Conservation (phyloP, 2,113 vertebrate species). For the Speoplatyrhinus poulsoni region DNA sequence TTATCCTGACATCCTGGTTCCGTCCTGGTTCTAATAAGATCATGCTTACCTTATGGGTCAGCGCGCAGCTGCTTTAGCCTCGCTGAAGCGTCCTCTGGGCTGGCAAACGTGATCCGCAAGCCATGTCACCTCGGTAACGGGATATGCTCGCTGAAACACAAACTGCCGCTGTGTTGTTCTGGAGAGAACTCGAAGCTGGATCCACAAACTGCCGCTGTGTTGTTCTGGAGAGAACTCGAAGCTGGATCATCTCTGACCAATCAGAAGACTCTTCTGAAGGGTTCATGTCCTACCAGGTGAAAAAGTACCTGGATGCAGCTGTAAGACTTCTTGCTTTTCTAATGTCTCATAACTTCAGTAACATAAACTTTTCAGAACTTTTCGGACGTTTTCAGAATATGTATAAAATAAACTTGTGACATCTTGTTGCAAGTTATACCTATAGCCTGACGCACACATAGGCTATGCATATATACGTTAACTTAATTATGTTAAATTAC, state of each 20-base stretch:
- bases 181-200: background rate
- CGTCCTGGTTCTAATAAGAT: background rate
- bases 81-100: slow-evolving; percentile 13
- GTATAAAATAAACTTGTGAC: too few species aligned
- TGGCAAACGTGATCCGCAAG: slow-evolving; percentile 18
- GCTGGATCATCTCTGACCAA: background rate
- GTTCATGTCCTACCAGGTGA: too few species aligned
- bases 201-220: slow-evolving; percentile 41
- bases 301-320: too few species aligned
- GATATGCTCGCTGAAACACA: slow-evolving; percentile 61
- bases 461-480: too few species aligned
- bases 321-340: too few species aligned
- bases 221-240: background rate
- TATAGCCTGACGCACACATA: too few species aligned
- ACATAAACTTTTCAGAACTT: too few species aligned
- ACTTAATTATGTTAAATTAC: too few species aligned
- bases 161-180: slow-evolving; percentile 29
- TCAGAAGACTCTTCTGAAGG: too few species aligned
- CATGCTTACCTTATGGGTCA: background rate
- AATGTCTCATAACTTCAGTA: too few species aligned
- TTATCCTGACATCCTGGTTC: background rate
- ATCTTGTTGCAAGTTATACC: too few species aligned
- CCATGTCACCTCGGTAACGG: slow-evolving; percentile 55
- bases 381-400: too few species aligned
- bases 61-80: background rate